phyloP scores from a whole-genome alignment of 1,140 invertebrate species.

The Rhynchophorus ferrugineus region DNA sequence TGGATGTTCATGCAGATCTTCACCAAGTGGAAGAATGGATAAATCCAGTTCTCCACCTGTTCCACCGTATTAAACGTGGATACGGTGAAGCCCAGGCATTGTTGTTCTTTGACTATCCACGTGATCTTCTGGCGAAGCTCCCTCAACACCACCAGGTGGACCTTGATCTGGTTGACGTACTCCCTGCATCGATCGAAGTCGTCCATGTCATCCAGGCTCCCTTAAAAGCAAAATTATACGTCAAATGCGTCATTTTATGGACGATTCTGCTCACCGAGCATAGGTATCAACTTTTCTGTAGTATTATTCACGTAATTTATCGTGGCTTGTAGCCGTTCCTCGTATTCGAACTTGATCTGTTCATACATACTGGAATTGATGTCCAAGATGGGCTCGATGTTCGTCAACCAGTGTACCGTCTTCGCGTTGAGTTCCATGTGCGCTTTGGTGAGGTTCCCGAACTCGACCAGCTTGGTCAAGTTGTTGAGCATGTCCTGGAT shows the following conservation, averaged over 20 bases:
- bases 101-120: conserved; percentile 88
- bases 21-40: conserved; percentile 61
- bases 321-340: conserved; percentile 62
- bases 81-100: conserved; percentile 70
- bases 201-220: conserved; percentile 59
- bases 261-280: conserved; percentile 44
- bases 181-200: conserved; percentile 47
- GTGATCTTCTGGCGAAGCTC: conserved; percentile 62
- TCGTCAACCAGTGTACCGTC: conserved; percentile 64
- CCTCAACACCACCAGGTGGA: conserved; percentile 65
- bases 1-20: conserved; percentile 64
- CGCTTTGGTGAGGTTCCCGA: conserved; percentile 54
- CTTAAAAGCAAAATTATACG: neutral
- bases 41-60: conserved; percentile 60
- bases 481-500: conserved; percentile 55
- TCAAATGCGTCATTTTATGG: neutral
- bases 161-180: conserved; percentile 62
- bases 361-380: conserved; percentile 66
- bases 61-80: conserved; percentile 67
- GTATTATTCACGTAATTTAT: conserved; percentile 57
- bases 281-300: conserved; percentile 62
- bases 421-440: conserved; percentile 59
- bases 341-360: conserved; percentile 69
- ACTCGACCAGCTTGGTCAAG: conserved; percentile 58
- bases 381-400: conserved; percentile 65